phyloP scores from a whole-genome alignment of 2,797 vertebrate genomes.

The Urophycis tenuis region DNA sequence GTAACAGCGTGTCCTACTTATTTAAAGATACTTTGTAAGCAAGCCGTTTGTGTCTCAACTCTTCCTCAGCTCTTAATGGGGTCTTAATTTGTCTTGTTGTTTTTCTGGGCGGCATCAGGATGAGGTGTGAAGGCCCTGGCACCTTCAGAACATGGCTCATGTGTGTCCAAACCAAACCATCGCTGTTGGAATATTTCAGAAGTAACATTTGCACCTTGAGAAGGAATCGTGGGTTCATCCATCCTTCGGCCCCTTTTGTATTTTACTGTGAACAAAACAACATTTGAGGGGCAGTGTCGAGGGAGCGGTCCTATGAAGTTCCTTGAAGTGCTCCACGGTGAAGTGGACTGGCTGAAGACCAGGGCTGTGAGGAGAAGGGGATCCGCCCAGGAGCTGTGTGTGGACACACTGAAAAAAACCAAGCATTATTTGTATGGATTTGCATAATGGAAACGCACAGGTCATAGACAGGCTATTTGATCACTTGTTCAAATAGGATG shows the following conservation, averaged over 20 bases:
- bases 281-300: background rate
- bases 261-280: no score
- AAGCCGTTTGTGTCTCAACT: no score
- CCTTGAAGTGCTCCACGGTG: background rate
- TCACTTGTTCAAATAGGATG: background rate
- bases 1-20: no score
- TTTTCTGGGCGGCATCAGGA: background rate
- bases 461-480: background rate
- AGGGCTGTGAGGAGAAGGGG: background rate
- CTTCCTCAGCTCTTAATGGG: background rate
- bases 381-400: background rate
- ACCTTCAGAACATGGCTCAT: no score
- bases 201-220: no score
- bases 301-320: background rate
- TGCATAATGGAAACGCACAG: background rate
- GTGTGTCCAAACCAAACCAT: background rate
- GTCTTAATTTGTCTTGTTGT: background rate
- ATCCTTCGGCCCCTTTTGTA: background rate
- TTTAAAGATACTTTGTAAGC: no score
- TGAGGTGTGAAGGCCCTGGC: no score
- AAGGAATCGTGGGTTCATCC: no score
- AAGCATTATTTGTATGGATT: background rate
- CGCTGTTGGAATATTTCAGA: background rate
- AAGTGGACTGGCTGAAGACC: background rate
- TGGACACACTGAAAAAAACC: background rate